A percentile compares a stretch with the other conserved stretches of the same genome.
phyloP scores from a whole-genome alignment of 2,888 invertebrate genomes.

The Aphrophora alni region DNA sequence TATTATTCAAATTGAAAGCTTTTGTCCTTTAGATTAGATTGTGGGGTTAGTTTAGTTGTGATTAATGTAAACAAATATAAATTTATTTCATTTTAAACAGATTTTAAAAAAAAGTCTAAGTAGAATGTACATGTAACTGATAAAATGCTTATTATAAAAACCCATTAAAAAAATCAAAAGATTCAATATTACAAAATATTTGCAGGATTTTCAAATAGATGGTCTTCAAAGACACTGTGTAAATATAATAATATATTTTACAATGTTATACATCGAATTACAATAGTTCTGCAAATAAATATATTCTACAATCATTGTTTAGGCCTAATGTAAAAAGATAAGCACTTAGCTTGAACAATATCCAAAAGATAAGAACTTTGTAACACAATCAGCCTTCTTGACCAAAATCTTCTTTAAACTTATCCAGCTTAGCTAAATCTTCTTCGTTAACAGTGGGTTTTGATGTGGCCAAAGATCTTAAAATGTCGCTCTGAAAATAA shows the following conservation, averaged over 20 bases:
- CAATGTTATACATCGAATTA: background rate
- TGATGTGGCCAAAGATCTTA: slow-evolving; percentile 87
- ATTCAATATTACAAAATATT: background rate
- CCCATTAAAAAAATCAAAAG: background rate
- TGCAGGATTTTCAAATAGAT: background rate
- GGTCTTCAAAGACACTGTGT: background rate
- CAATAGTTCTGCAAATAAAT: background rate
- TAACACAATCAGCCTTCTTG: slow-evolving; percentile 73
- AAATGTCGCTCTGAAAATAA: slow-evolving; percentile 80
- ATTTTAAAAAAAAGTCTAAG: background rate
- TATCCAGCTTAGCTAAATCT: slow-evolving; percentile 89
- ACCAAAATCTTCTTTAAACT: slow-evolving; percentile 98
- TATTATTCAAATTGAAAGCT: background rate
- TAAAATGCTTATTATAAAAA: background rate
- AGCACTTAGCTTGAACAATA: background rate
- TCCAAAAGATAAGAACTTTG: background rate
- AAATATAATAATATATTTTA: background rate
- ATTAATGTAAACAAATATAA: background rate
- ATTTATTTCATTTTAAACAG: background rate
- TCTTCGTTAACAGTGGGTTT: slow-evolving; percentile 98
- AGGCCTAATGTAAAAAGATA: background rate
- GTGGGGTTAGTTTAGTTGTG: background rate
- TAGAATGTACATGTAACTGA: background rate
- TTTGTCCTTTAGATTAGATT: background rate
- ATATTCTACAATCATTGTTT: background rate